phyloP scores from a whole-genome alignment of 2,113 vertebrate species.

The Sphyrna mokarran region DNA sequence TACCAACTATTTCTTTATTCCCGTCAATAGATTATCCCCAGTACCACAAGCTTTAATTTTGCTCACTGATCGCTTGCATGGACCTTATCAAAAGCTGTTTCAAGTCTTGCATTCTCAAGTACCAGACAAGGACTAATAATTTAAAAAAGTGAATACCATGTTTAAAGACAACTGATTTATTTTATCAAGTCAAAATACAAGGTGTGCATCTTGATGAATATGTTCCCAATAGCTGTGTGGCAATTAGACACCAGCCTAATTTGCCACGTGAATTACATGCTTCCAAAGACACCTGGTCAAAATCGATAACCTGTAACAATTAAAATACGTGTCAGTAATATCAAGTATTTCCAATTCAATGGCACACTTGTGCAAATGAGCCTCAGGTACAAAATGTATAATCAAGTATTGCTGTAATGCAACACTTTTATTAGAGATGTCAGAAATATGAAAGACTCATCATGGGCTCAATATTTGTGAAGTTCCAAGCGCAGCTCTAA shows the following conservation, averaged over 20 bases:
- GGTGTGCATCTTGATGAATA: neutral
- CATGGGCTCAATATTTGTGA: slow-evolving; percentile 41
- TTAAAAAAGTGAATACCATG: neutral
- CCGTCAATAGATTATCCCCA: no score
- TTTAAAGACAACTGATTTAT: neutral
- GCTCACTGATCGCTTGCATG: no score
- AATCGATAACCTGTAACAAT: neutral
- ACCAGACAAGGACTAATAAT: neutral
- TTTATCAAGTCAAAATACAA: neutral
- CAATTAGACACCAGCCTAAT: neutral
- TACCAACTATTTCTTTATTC: no score
- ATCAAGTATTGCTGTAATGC: slow-evolving; percentile 46
- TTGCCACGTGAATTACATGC: neutral
- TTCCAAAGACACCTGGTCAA: neutral
- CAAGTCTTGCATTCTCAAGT: neutral
- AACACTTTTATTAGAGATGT: slow-evolving; percentile 52
- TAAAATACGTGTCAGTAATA: neutral
- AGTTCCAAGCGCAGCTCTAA: neutral
- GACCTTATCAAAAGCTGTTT: no score
- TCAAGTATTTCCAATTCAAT: neutral
- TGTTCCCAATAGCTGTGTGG: neutral
- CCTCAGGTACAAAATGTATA: slow-evolving; percentile 47
- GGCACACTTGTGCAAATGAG: slow-evolving; percentile 4
- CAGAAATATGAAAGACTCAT: slow-evolving; percentile 49
- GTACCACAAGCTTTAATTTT: no score